Evolutionary conservation across 2,113 vertebrate genomes (phyloP), one percentile per base, ranked within the genome.

Genomic region (Notarius lentiginosus): DNA sequence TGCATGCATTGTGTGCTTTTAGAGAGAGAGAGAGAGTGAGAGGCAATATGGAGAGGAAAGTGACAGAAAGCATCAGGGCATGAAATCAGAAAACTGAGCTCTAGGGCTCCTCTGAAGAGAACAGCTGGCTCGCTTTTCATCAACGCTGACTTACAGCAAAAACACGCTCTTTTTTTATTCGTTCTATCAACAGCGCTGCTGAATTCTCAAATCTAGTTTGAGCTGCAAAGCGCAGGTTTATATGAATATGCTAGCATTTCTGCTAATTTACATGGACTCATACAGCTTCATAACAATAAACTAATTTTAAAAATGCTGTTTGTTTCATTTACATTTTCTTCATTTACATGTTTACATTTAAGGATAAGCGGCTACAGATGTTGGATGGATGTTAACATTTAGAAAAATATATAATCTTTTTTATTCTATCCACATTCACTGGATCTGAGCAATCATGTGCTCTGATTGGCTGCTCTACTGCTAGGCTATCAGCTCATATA

Each of bases 71-170:
- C 58, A 83, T 65, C 81, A 63, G 12, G 68, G 55, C 30, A 58
- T 73, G 68, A 73, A 84, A 73, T 73, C 68, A 61, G 30, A 75
- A 75, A 73, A 27, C 70, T n/a, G 30, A 34, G 49, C 83, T 84
- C 83, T 65, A 55, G 83, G 68, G 83, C 51, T 84, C 55, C 53
- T 84, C 68, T 41, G 27, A 72, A 53, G 34, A 41, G 18, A 73
- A 58, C 66, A 84, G 41, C 81, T 65, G 60, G 81, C 60, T 68
- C 15, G 7, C 47, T 53, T 56, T 65, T 83, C 47, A 5, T 83
- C 41, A 68, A 14, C 60, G 22, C 4, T 51, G 73, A 76, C 49
- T 76, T 53, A 0, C 47, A 53, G 47, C 73, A 51, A 24, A 51
- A 51, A 77, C 51, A 55, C 4, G 51, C 75, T 11, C 75, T 55